A percentile compares a stretch with the other conserved stretches of the same genome.
phyloP scores from a whole-genome alignment of 2,113 vertebrate genomes.

The Chitala chitala region DNA sequence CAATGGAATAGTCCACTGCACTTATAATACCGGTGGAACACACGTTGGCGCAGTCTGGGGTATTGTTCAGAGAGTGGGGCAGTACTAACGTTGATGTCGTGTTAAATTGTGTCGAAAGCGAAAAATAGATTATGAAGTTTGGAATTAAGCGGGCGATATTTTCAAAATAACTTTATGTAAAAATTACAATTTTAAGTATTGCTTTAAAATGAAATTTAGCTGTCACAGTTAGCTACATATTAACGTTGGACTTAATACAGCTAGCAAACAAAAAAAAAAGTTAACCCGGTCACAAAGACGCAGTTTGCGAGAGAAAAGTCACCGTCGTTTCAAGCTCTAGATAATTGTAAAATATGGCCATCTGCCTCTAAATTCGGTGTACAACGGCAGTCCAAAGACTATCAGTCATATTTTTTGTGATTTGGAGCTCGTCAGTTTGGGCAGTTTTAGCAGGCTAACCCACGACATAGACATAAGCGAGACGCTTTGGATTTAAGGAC shows the following conservation, averaged over 20 bases:
- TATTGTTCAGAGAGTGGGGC: conserved; percentile 23
- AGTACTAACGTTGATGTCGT: not conserved
- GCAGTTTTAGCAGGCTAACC: conserved; percentile 4
- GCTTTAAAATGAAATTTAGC: not conserved
- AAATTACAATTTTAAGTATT: not conserved
- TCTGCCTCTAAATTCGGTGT: not conserved
- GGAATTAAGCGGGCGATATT: not conserved
- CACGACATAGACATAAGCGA: conserved; percentile 4
- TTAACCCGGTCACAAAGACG: conserved; percentile 31
- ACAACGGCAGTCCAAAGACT: conserved; percentile 2
- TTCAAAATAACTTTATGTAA: not conserved
- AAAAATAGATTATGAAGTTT: conserved; percentile 6
- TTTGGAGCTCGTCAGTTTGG: conserved; percentile 7
- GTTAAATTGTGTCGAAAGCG: conserved; percentile 24
- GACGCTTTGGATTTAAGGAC: conserved; percentile 9
- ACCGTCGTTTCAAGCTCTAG: conserved; percentile 16
- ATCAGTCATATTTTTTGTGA: conserved; percentile 11
- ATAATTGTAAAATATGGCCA: not conserved
- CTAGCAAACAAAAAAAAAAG: conserved; percentile 21
- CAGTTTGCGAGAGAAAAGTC: not conserved
- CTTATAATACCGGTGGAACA: conserved; percentile 28
- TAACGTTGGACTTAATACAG: conserved; percentile 15
- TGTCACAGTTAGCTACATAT: conserved; percentile 5
- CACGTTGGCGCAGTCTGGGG: conserved; percentile 22
- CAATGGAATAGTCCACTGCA: conserved; percentile 27